Conservation (phyloP, 2,888 invertebrate genomes). For the Lamellibrachia satsuma region DNA sequence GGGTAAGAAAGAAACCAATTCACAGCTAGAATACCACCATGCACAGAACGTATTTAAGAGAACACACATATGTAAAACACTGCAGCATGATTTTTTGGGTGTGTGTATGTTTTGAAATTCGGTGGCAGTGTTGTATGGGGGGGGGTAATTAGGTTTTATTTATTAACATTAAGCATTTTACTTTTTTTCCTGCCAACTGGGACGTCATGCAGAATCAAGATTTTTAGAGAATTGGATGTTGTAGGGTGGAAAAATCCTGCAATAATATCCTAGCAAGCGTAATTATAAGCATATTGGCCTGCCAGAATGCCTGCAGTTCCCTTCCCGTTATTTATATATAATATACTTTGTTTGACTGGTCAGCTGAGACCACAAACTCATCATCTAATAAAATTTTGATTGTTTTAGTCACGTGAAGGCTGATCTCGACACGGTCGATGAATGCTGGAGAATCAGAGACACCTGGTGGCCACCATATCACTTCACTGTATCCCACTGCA, state of each 20-base stretch:
- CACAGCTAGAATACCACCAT: neutral
- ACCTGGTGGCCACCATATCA: neutral
- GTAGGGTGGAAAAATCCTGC: no score
- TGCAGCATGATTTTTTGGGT: neutral
- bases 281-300: no score
- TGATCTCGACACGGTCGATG: neutral
- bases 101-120: neutral
- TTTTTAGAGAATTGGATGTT: neutral
- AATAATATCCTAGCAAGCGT: no score
- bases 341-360: neutral
- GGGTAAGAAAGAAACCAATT: neutral
- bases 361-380: neutral
- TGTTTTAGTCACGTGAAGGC: neutral
- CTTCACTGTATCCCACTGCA: neutral
- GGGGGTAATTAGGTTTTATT: neutral
- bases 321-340: neutral
- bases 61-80: neutral
- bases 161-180: neutral
- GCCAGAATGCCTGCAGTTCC: no score
- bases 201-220: neutral
- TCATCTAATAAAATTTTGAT: neutral
- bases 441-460: neutral
- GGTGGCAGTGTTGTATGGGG: neutral
- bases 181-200: neutral
- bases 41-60: no score